A percentile compares a stretch with the other conserved stretches of the same genome.
phyloP scores from a whole-genome alignment of 2,888 invertebrate genomes.

The Melangyna quadrimaculata region DNA sequence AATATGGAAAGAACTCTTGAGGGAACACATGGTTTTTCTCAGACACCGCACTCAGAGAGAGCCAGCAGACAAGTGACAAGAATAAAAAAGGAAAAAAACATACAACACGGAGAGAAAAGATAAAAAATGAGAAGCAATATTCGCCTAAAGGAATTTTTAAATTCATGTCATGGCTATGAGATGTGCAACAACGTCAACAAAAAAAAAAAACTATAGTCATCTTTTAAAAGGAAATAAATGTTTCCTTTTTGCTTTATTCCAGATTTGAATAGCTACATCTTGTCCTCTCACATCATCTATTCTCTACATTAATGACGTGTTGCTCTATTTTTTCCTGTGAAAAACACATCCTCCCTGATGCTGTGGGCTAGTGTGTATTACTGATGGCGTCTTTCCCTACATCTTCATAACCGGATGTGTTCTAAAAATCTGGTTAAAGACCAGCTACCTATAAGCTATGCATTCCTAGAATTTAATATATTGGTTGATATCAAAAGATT shows the following conservation, averaged over 20 bases:
- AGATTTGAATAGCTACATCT: background rate
- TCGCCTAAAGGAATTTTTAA: background rate
- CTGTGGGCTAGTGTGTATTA: no score
- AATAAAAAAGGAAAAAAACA: background rate
- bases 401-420: background rate
- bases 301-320: background rate
- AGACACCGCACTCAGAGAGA: background rate
- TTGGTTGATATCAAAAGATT: background rate
- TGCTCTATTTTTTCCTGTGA: background rate
- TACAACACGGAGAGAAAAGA: background rate
- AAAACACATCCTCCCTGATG: background rate
- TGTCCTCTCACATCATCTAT: background rate
- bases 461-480: background rate
- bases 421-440: background rate
- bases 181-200: no score
- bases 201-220: no score
- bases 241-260: background rate
- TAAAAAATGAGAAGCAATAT: background rate
- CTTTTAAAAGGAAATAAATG: background rate
- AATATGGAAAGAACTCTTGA: background rate
- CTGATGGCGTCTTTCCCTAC: background rate
- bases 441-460: background rate
- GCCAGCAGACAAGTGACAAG: background rate
- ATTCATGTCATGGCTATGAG: background rate
- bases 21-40: background rate